Evolutionary conservation across 1,140 invertebrate genomes (phyloP).

Genomic region (Melitaea cinxia): DNA sequence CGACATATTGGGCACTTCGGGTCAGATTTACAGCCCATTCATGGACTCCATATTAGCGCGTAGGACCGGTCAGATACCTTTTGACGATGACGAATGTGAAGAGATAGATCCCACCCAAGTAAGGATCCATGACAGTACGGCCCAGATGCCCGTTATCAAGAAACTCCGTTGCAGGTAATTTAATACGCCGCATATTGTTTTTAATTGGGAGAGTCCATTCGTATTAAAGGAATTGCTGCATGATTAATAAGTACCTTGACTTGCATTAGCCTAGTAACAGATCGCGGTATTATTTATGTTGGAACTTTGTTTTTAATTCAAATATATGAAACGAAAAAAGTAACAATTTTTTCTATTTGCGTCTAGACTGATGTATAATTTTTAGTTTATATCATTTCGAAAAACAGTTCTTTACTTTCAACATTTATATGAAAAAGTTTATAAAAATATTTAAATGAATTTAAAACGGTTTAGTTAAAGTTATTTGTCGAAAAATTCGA

Average conservation of each 20-base stretch:
- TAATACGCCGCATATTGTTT: conserved; percentile 9
- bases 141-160: conserved; percentile 86
- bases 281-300: background rate
- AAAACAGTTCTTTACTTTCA: no score
- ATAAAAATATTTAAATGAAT: no score
- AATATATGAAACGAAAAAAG: background rate
- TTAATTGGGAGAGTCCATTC: background rate
- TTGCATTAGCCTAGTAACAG: background rate
- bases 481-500: no score
- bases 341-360: background rate
- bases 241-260: background rate
- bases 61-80: conserved; percentile 63
- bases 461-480: no score
- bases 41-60: conserved; percentile 81
- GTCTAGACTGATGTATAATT: background rate
- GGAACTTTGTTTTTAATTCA: background rate
- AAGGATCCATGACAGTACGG: conserved; percentile 89
- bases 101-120: conserved; percentile 88
- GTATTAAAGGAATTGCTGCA: background rate
- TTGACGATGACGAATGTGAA: conserved; percentile 82
- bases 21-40: conserved; percentile 84
- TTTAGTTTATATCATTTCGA: no score
- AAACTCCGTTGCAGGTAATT: conserved; percentile 76
- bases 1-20: conserved; percentile 87
- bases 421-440: no score